These are phyloP conservation scores for Mythimna impura DNA, from an alignment of 2,888 invertebrate species.

Conservation along the genomic window DNA sequence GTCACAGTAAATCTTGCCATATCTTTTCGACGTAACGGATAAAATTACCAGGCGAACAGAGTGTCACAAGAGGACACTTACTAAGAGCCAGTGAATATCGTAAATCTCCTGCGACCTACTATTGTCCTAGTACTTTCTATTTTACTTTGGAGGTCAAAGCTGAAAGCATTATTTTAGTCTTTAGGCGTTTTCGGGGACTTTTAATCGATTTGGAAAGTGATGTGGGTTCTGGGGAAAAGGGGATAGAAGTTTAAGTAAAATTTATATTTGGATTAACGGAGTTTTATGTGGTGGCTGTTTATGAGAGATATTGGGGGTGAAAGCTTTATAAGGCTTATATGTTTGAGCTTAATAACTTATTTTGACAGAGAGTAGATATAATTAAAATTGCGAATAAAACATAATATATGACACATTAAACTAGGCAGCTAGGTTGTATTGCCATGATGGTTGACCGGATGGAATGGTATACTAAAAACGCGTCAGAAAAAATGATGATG, in stretches of 20 bases:
- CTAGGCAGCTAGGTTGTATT: too few relatives aligned
- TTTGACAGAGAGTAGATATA: too few relatives aligned
- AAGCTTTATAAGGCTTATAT: too few relatives aligned
- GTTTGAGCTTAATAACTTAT: too few relatives aligned
- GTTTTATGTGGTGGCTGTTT: constrained; percentile 19
- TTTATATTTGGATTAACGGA: constrained; percentile 30
- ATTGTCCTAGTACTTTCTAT: constrained; percentile 57
- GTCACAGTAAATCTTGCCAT: constrained; percentile 47
- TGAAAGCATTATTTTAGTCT: constrained; percentile 46
- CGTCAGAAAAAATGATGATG: too few relatives aligned
- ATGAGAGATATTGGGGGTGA: constrained; percentile 2
- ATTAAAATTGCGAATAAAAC: background rate
- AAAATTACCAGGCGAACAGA: constrained; percentile 55
- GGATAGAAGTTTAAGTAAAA: constrained; percentile 22
- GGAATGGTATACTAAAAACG: too few relatives aligned
- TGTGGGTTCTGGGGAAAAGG: constrained; percentile 18
- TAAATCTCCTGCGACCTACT: constrained; percentile 62
- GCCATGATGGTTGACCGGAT: too few relatives aligned
- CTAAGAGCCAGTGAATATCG: constrained; percentile 58
- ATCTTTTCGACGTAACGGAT: constrained; percentile 48
- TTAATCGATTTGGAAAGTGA: constrained; percentile 52
- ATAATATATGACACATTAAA: background rate
- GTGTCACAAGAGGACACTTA: constrained; percentile 57
- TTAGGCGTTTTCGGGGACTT: constrained; percentile 31
- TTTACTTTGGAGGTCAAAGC: constrained; percentile 53